Conservation (phyloP, 2,113 vertebrate species). For the Cairina moschata region DNA sequence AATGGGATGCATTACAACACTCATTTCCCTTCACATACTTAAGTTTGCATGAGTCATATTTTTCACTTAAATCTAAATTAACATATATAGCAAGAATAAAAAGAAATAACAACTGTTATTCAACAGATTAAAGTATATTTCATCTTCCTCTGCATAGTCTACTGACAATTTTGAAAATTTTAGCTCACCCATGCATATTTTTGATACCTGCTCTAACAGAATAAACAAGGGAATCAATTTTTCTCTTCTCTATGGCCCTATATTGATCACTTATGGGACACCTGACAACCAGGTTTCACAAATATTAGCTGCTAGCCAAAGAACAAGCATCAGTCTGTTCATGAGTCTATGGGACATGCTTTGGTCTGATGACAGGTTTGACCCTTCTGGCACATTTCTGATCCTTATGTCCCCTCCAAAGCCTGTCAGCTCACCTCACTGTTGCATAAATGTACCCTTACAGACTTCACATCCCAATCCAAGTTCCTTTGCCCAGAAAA, state of each 20-base stretch:
- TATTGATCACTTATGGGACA: neutral
- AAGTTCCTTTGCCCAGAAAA: neutral
- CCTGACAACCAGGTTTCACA: neutral
- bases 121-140: neutral
- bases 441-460: neutral
- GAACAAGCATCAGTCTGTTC: neutral
- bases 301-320: neutral
- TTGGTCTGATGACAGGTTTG: neutral
- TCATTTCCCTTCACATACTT: neutral
- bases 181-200: neutral
- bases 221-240: neutral
- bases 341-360: neutral
- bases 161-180: neutral
- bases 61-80: neutral
- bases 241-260: neutral
- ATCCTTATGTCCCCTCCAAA: neutral
- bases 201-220: neutral
- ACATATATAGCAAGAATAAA: neutral
- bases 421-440: neutral
- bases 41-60: neutral
- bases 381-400: neutral
- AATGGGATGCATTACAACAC: neutral
- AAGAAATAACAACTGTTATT: neutral
- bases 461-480: neutral
- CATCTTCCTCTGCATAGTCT: neutral